These are phyloP conservation scores for Geophilus truncorum DNA, from an alignment of 2,888 invertebrate species.

Conservation along the genomic window DNA sequence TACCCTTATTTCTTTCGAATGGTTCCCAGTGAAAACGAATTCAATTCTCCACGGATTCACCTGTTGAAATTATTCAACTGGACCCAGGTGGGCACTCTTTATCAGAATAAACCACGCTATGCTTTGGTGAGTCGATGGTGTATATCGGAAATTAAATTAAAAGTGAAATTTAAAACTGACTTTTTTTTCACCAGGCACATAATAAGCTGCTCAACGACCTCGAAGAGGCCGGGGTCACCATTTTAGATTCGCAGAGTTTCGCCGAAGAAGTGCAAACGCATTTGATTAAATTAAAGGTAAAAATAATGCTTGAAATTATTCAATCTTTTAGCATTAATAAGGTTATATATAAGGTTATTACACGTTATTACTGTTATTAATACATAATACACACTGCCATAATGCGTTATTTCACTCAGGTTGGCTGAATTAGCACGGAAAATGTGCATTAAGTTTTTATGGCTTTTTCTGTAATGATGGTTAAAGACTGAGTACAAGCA, in stretches of 20 bases:
- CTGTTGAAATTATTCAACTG: conserved; percentile 89
- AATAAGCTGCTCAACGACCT: conserved; percentile 81
- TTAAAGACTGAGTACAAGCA: not conserved
- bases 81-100: conserved; percentile 94
- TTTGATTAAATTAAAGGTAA: conserved; percentile 36
- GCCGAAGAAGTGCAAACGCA: conserved; percentile 61
- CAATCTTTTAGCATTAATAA: not conserved
- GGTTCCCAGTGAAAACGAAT: conserved; percentile 93
- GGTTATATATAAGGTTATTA: too few species aligned
- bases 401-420: not conserved
- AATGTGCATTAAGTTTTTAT: not conserved
- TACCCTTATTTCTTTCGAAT: conserved; percentile 96
- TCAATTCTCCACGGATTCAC: conserved; percentile 84
- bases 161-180: not conserved
- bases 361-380: not conserved
- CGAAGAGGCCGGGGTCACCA: conserved; percentile 71
- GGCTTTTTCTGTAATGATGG: not conserved
- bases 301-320: not conserved
- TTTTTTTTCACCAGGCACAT: conserved; percentile 62
- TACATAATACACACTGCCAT: not conserved
- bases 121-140: conserved; percentile 65
- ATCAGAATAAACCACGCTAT: conserved; percentile 91
- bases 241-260: conserved; percentile 80
- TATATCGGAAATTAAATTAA: not conserved
- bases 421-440: not conserved